Evolutionary conservation across 2,888 invertebrate species (phyloP).

Genomic region (Lasioglossum zephyrum): DNA sequence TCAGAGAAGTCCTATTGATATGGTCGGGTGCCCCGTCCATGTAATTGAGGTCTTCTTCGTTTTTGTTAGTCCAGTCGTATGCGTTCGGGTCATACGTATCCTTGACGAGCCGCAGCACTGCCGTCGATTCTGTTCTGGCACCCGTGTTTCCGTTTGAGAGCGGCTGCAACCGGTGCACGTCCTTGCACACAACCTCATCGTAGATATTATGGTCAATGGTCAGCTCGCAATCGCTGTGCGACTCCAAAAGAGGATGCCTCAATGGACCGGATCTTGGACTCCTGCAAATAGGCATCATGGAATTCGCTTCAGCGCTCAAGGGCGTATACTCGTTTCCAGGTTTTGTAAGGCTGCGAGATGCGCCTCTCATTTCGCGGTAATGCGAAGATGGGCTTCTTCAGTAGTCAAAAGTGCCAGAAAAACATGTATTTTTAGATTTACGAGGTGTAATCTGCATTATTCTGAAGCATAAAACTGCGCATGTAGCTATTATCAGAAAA

Average conservation of each 20-base stretch:
- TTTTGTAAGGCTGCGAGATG: too few relatives aligned
- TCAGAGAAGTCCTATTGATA: constrained; percentile 86
- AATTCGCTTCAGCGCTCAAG: neutral
- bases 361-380: too few relatives aligned
- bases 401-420: too few relatives aligned
- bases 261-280: constrained; percentile 73
- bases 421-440: too few relatives aligned
- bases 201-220: constrained; percentile 92
- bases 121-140: constrained; percentile 88
- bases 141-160: constrained; percentile 89
- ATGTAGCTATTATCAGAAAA: too few relatives aligned
- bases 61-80: constrained; percentile 80
- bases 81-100: constrained; percentile 86
- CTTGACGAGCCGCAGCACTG: constrained; percentile 86
- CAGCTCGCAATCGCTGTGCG: constrained; percentile 89
- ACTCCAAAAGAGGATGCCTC: constrained; percentile 89
- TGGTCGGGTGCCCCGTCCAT: neutral
- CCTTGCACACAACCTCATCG: constrained; percentile 89
- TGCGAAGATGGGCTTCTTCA: too few relatives aligned
- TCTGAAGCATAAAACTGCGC: too few relatives aligned
- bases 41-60: constrained; percentile 47
- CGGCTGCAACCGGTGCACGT: constrained; percentile 90
- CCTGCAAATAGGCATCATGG: constrained; percentile 2
- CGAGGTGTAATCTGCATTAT: too few relatives aligned
- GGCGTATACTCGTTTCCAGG: too few relatives aligned